A percentile compares a stretch with the other conserved stretches of the same genome.
phyloP scores from a whole-genome alignment of 2,797 vertebrate species.

The Rallus crepitans region DNA sequence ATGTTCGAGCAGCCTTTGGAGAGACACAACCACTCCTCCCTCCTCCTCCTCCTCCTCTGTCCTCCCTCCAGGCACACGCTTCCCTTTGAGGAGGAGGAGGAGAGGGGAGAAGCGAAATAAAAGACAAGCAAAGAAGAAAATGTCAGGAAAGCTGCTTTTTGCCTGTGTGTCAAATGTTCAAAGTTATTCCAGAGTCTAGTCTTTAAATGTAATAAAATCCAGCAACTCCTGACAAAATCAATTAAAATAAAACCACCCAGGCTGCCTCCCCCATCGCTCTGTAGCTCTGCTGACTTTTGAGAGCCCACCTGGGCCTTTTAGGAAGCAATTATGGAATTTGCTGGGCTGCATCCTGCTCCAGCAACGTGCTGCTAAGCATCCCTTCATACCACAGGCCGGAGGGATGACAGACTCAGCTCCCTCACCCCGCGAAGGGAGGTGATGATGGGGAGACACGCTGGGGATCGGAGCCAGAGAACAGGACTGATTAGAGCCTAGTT shows the following conservation, averaged over 20 bases:
- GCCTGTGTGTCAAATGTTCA: conserved; percentile 63
- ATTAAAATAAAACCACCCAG: conserved; percentile 22
- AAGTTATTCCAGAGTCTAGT: conserved; percentile 58
- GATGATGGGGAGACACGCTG: accelerated
- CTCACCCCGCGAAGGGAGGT: accelerated
- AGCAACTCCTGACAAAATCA: conserved; percentile 48
- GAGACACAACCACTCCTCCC: conserved; percentile 46
- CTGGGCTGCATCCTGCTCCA: not conserved
- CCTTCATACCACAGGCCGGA: not conserved
- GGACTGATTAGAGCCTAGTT: conserved; percentile 30
- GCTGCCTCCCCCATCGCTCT: conserved; percentile 20
- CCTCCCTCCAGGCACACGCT: conserved; percentile 67
- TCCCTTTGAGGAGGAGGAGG: conserved; percentile 61
- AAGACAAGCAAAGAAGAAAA: conserved; percentile 66
- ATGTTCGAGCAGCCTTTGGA: conserved; percentile 56
- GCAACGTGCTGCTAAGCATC: not conserved
- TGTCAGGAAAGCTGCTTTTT: conserved; percentile 69
- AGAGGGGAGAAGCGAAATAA: conserved; percentile 46
- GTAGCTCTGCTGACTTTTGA: not conserved
- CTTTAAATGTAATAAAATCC: conserved; percentile 49
- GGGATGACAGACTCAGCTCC: not conserved
- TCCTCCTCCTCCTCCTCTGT: conserved; percentile 56
- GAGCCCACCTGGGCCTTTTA: conserved; percentile 63
- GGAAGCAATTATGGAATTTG: conserved; percentile 5
- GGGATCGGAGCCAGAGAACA: not conserved